Evolutionary conservation across 2,888 invertebrate genomes (phyloP).

Genomic region (Agrochola lychnidis): DNA sequence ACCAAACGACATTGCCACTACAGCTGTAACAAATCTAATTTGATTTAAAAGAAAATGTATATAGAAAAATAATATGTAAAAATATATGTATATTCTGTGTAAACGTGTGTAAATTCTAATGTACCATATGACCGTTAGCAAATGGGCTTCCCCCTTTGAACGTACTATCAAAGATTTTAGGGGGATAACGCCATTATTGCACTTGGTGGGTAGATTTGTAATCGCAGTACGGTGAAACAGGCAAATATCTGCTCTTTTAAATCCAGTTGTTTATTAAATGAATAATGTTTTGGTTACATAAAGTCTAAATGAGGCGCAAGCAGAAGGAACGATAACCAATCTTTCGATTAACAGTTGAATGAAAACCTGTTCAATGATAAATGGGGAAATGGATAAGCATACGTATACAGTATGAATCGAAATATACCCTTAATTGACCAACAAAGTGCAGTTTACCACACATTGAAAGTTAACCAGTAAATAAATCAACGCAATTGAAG

Average conservation of each 20-base stretch:
- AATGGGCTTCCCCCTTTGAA: slow-evolving; percentile 20
- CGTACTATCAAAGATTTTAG: slow-evolving; percentile 28
- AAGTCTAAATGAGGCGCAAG: slow-evolving; percentile 37
- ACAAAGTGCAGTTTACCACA: slow-evolving; percentile 46
- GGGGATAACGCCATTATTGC: slow-evolving; percentile 42
- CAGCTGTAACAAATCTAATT: too few relatives aligned
- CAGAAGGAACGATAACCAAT: slow-evolving; percentile 32
- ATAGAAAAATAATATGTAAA: too few relatives aligned
- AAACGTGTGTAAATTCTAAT: slow-evolving; percentile 2
- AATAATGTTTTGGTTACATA: slow-evolving; percentile 27
- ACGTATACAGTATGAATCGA: slow-evolving; percentile 23
- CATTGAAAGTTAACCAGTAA: slow-evolving; percentile 53
- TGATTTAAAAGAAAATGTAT: too few relatives aligned
- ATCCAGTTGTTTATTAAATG: slow-evolving; percentile 20
- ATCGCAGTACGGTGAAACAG: slow-evolving; percentile 11
- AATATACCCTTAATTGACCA: slow-evolving; percentile 52
- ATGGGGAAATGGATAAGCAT: slow-evolving; percentile 30
- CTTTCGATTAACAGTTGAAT: slow-evolving; percentile 31
- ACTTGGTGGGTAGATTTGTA: slow-evolving; percentile 20
- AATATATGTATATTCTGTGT: neutral
- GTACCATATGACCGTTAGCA: neutral
- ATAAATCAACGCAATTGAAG: slow-evolving; percentile 63
- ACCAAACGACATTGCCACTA: too few relatives aligned
- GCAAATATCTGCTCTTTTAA: slow-evolving; percentile 12
- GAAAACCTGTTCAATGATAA: slow-evolving; percentile 45